phyloP scores from a whole-genome alignment of 2,797 vertebrate genomes.

The Takifugu ocellatus region DNA sequence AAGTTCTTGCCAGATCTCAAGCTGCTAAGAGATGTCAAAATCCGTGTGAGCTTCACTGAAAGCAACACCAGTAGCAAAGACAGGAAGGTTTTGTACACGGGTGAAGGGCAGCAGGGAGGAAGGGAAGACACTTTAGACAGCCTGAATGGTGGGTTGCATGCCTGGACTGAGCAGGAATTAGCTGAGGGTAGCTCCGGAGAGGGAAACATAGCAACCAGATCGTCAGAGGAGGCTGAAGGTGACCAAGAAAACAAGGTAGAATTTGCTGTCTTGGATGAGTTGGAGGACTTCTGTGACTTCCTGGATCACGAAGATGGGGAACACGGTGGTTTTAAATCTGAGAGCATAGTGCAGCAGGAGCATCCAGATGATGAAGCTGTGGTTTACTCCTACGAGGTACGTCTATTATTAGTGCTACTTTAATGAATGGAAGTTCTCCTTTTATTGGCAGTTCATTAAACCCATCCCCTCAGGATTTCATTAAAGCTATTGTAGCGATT shows the following conservation, averaged over 20 bases:
- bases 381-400: slow-evolving; percentile 92
- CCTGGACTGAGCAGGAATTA: slow-evolving; percentile 76
- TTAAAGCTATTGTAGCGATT: no score
- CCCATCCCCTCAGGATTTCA: no score
- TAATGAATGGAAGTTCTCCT: no score
- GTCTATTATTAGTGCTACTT: slow-evolving; percentile 40
- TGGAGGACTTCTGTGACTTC: slow-evolving; percentile 97
- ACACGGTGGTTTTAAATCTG: slow-evolving; percentile 88
- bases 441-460: no score
- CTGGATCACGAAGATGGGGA: slow-evolving; percentile 88
- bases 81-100: slow-evolving; percentile 94
- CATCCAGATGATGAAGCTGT: slow-evolving; percentile 85
- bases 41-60: slow-evolving; percentile 94
- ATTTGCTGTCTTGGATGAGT: slow-evolving; percentile 96
- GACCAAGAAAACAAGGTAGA: slow-evolving; percentile 97
- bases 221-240: slow-evolving; percentile 81
- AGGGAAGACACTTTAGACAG: slow-evolving; percentile 74
- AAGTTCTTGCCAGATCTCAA: slow-evolving; percentile 96
- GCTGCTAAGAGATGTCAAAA: slow-evolving; percentile 96
- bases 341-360: slow-evolving; percentile 90
- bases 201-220: slow-evolving; percentile 60
- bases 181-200: slow-evolving; percentile 73
- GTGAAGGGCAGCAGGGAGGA: slow-evolving; percentile 79
- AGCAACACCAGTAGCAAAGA: slow-evolving; percentile 89
- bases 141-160: slow-evolving; percentile 88